phyloP scores from a whole-genome alignment of 2,888 invertebrate genomes.

The Acrocyrtus sp. region DNA sequence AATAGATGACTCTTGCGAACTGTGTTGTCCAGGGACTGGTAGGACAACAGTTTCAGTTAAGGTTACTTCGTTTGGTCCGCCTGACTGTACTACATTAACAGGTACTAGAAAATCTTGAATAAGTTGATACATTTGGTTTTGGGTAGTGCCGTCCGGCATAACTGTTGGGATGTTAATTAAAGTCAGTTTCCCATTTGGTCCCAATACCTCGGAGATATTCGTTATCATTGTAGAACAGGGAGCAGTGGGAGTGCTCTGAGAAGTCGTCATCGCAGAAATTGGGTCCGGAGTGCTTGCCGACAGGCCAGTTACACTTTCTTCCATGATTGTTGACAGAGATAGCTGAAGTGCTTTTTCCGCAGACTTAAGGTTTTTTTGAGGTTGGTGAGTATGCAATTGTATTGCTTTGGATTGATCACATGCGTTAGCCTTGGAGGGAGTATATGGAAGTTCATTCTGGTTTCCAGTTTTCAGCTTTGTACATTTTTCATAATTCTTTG shows the following conservation, averaged over 20 bases:
- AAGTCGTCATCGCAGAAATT: background rate
- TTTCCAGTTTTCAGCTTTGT: background rate
- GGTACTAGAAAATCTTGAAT: too few relatives aligned
- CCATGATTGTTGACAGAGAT: constrained; percentile 24
- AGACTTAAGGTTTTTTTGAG: background rate
- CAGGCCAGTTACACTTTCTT: constrained; percentile 16
- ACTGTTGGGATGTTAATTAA: background rate
- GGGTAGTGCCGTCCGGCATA: background rate
- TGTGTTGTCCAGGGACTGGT: too few relatives aligned
- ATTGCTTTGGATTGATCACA: background rate
- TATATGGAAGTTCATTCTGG: background rate
- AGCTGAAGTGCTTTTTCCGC: background rate
- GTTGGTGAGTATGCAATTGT: background rate
- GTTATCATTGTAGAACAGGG: background rate
- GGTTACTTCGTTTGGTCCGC: too few relatives aligned
- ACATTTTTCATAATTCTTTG: constrained; percentile 11
- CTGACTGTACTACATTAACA: too few relatives aligned
- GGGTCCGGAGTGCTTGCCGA: background rate
- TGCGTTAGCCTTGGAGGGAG: background rate
- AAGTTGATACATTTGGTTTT: background rate
- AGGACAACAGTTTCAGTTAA: too few relatives aligned
- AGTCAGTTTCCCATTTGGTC: background rate
- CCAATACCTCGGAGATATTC: background rate
- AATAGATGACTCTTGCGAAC: too few relatives aligned
- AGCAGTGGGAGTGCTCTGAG: background rate